Percentiles rank a stretch among this genome's conserved stretches.
Conservation (phyloP, 2,888 invertebrate genomes). For the Chloroclystis v-ata region DNA sequence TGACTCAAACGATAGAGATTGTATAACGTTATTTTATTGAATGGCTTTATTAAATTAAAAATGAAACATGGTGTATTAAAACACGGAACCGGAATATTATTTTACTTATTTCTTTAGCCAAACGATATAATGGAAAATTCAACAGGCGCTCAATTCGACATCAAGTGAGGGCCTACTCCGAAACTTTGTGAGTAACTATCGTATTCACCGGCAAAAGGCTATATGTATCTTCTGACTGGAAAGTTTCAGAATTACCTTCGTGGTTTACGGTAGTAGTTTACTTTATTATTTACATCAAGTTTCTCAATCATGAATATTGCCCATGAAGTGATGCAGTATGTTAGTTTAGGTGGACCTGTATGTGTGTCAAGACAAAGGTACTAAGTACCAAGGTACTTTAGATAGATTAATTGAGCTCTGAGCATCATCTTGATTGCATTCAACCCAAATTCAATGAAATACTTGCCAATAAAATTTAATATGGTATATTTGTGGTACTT, state of each 20-base stretch:
- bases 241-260: conserved; percentile 4
- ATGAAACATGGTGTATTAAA: not conserved
- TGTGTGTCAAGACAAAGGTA: too few species aligned
- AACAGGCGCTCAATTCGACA: conserved; percentile 17
- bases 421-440: too few species aligned
- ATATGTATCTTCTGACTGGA: conserved; percentile 2
- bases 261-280: not conserved
- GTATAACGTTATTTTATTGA: too few species aligned
- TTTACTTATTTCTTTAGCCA: too few species aligned
- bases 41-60: too few species aligned
- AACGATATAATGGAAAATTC: conserved; percentile 19
- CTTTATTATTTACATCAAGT: conserved; percentile 2
- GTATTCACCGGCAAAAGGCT: conserved; percentile 5
- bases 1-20: too few species aligned
- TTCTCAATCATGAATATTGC: not conserved
- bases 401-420: too few species aligned
- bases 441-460: too few species aligned
- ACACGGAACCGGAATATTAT: conserved; percentile 1
- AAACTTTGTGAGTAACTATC: conserved; percentile 8
- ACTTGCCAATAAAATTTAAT: too few species aligned
- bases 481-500: too few species aligned
- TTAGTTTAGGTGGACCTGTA: not conserved
- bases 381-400: too few species aligned
- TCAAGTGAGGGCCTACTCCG: conserved; percentile 11
- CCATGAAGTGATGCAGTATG: not conserved